Base-by-base conservation (phyloP, 2,888 invertebrate genomes). In the Maniola hyperantus region DNA sequence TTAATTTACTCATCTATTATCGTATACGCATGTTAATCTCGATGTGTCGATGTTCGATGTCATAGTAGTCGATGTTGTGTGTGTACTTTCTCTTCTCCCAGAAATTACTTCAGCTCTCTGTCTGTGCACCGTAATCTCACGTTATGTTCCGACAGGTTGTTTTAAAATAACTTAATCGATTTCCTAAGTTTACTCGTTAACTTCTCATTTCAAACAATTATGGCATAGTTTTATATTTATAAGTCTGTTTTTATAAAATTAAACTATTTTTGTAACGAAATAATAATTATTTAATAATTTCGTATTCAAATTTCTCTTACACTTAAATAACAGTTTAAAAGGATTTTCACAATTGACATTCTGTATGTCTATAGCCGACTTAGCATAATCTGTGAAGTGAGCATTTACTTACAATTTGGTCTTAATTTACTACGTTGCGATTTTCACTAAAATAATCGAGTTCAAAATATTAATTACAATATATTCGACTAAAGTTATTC, bases 21-120 rank as follows among this genome's bases (percentile, higher is more conserved):
- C 0, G n/a, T 63, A 64, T 64, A 58, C 10, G 34, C 50, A 66
- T 66, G 48, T 57, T 33, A 57, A 50, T 66, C 50, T 62, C 48
- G 33, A 53, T 59, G 51, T 65, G 42, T 65, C 42, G 15, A 54
- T 63, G 36, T 51, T 51, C 50, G 20, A 51, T 58, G 26, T 51
- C 13, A 58, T 58, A 42, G 58, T 58, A 7, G 26, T 57, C 4
- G 42, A 34, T 63, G 54, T 54, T 63, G 63, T 63, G 63, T 60
- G 48, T 66, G 62, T 57, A 61, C 61, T 61, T 62, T 62, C 62
- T 44, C 66, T 66, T 62, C 42, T 66, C 39, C 61, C 66, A 39
- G 33, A 39, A 39, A 50, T 44, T 63, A 46, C 50, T 33, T 42
- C 46, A 39, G 42, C 42, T 57, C 57, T 57, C 54, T 36, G 4